phyloP scores from a whole-genome alignment of 2,113 vertebrate species.

The Embiotoca jacksoni region DNA sequence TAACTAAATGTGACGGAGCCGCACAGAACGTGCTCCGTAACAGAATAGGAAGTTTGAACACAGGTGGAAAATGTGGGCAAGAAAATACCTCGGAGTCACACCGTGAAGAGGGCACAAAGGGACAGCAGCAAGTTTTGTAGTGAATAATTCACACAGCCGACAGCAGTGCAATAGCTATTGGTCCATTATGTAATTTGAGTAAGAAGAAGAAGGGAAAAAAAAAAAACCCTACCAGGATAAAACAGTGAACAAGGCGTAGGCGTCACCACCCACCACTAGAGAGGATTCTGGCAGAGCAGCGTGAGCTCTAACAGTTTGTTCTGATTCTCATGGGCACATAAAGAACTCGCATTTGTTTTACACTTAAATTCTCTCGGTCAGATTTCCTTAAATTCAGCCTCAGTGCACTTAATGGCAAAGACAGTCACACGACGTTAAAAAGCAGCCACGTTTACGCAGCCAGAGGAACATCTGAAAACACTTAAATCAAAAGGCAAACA shows the following conservation, averaged over 20 bases:
- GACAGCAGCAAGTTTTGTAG: conserved; percentile 15
- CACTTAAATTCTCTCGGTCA: conserved; percentile 48
- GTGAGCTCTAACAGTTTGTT: conserved; percentile 70
- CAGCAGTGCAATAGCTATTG: conserved; percentile 37
- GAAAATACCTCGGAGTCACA: conserved; percentile 29
- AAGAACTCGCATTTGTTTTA: conserved; percentile 62
- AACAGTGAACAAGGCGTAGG: conserved; percentile 70
- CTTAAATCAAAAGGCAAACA: conserved; percentile 16
- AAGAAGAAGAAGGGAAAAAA: neutral
- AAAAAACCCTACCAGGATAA: conserved; percentile 63
- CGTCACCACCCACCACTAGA: conserved; percentile 67
- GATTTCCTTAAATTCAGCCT: conserved; percentile 31
- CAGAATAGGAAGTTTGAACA: conserved; percentile 16
- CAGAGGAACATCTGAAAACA: conserved; percentile 39
- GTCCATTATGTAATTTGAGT: conserved; percentile 73
- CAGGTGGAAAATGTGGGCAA: conserved; percentile 40
- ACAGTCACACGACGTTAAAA: conserved; percentile 18
- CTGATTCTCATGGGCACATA: conserved; percentile 58
- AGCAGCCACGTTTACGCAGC: conserved; percentile 15
- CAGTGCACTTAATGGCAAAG: conserved; percentile 8
- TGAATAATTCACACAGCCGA: conserved; percentile 67
- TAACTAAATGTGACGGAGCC: neutral
- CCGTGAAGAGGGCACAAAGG: conserved; percentile 35
- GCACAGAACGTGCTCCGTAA: neutral
- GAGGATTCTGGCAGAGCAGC: conserved; percentile 62